Base-by-base conservation (phyloP, 2,797 vertebrate species). In the Buphagus erythrorhynchus region DNA sequence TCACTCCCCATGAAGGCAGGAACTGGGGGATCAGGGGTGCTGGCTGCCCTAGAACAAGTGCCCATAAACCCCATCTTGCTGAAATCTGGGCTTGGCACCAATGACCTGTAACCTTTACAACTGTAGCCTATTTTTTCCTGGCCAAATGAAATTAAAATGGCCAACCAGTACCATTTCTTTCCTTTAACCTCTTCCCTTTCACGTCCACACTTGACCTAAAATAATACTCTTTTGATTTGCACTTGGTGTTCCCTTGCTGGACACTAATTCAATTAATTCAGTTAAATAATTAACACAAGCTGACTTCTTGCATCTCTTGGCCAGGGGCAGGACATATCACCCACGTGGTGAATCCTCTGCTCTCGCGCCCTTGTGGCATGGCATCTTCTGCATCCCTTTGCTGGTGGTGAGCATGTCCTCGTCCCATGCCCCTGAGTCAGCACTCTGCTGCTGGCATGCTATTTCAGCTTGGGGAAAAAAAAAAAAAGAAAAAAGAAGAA, bases 391-490 rank as follows among this genome's bases (percentile, higher is more conserved):
- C 79, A 18, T 49, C 57, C 49, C 46, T 55, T 35, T 12, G 48
- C 58, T 43, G 51, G 21, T n/a, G 71, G 28, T 0, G 10, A 78
- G 51, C 7, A 1, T 7, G 29, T 77, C 90, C 73, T 82, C 6
- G 0, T 71, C 94, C 89, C 1, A 14, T 10, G n/a, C 65, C 73
- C 95, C 93, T 97, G 94, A 96, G 91, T 97, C 96, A 96, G 96
- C 95, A 96, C 42, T 55, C n/a, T 42, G 85, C 86, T 43, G 80
- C 57, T 12, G 13, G 16, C 4, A 0, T 91, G 92, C 93, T 90
- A 86, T 90, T 93, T 86, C 16, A 10, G 77, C 78, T 82, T 43
- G 20, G 11, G 2, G 0, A 6, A 16, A 35, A 73, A 66, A 66
- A 1, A 13, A 31, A 38, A 62, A 62, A 54, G 57, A 59, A 52